Evolutionary conservation across 1,140 invertebrate species (phyloP), one percentile per base, ranked within the genome.

Genomic region (Palaemon carinicauda): DNA sequence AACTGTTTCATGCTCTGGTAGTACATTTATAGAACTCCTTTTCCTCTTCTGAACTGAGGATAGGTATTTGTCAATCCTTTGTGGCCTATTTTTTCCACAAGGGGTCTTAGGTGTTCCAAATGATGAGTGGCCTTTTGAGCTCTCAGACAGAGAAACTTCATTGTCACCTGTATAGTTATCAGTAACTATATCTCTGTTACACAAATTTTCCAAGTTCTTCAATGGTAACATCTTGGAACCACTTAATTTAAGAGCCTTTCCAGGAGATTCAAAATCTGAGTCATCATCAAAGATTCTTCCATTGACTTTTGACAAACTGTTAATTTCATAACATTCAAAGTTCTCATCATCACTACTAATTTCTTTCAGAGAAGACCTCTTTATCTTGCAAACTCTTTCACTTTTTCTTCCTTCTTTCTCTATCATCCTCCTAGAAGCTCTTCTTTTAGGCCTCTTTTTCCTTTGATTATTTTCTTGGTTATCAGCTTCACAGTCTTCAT

Each of bases 181-280:
- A 14, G 5, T 31, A 41, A 19, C 27, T 29, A 24, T 5, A 27
- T 79, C 52, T n/a, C 19, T 60, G 29, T 24, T 17, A 24, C 71
- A 80, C 41, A 87, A 53, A 56, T 87, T 87, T 74, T 87, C 85
- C 24, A 82, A 53, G 81, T 81, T 87, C 31, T 78, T 81, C 71
- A 87, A 53, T 27, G 85, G 79, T 21, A 77, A 41, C 10, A 21
- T 31, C n/a, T 65, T 27, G 12, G 17, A n/a, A 9, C 19, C 21
- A 19, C 50, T 50, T 50, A 52, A 19, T 53, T 29, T 71, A 15
- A 21, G 3, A n/a, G 24, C 27, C 31, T 84, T 84, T 31, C 50
- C 31, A 21, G 85, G 85, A n/a, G 85, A 77, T n/a, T 60, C 2
- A 17, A 87, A 86, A 27, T 80, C 77, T 12, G 56, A 75, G 27